Percentiles rank a stretch among this genome's conserved stretches.
Evolutionary conservation across 2,888 invertebrate genomes (phyloP).

Genomic region (Amiota mariae): DNA sequence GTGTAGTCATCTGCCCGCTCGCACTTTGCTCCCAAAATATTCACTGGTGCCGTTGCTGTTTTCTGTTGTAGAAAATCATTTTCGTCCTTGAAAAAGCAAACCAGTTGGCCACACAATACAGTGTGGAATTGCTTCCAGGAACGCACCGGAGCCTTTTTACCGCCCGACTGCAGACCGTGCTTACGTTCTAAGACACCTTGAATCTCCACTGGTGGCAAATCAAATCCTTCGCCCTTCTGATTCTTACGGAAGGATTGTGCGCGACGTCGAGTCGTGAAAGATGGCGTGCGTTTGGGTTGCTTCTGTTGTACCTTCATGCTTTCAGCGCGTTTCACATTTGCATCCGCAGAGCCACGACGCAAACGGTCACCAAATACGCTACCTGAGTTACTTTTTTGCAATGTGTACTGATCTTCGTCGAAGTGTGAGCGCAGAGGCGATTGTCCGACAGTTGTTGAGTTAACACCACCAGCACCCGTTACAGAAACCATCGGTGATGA

Average conservation of each 20-base stretch:
- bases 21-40: conserved; percentile 85
- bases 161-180: conserved; percentile 93
- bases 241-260: conserved; percentile 90
- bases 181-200: conserved; percentile 94
- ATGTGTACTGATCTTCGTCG: conserved; percentile 61
- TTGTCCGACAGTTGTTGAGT: conserved; percentile 56
- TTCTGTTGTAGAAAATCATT: conserved; percentile 91
- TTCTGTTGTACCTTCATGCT: conserved; percentile 90
- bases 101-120: conserved; percentile 94
- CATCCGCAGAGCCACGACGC: conserved; percentile 76
- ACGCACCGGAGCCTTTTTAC: conserved; percentile 93
- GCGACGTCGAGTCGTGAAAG: conserved; percentile 92
- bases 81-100: conserved; percentile 98
- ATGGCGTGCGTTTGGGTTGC: conserved; percentile 92
- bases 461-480: conserved; percentile 45
- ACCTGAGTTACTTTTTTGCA: conserved; percentile 67
- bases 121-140: conserved; percentile 97
- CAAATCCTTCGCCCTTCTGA: conserved; percentile 75
- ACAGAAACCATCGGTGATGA: conserved; percentile 70
- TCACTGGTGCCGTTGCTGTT: conserved; percentile 90
- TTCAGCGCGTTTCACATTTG: conserved; percentile 86
- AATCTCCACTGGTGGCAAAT: conserved; percentile 92
- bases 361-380: conserved; percentile 77
- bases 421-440: conserved; percentile 60
- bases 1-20: conserved; percentile 94